phyloP scores from a whole-genome alignment of 2,797 vertebrate species.

The Cirrhinus molitorella region DNA sequence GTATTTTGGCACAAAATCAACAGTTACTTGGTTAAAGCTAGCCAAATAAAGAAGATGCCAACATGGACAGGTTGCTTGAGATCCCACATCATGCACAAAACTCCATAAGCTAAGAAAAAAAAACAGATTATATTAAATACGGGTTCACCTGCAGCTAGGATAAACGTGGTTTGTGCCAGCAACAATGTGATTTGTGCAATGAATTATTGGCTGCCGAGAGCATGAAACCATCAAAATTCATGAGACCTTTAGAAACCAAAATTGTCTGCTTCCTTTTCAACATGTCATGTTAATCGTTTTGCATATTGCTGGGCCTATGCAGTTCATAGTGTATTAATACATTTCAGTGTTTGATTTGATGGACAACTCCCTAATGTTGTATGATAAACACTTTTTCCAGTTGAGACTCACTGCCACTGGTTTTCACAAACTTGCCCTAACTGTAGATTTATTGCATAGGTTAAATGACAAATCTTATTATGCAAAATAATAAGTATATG shows the following conservation, averaged over 20 bases:
- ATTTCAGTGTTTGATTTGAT: not conserved
- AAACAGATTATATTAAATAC: not conserved
- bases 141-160: not conserved
- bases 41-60: constrained; percentile 25
- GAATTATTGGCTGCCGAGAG: not conserved
- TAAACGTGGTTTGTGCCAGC: constrained; percentile 17
- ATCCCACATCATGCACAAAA: constrained; percentile 14
- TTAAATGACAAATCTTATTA: constrained; percentile 3
- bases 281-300: constrained; percentile 9
- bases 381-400: not conserved
- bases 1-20: constrained; percentile 1
- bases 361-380: not conserved
- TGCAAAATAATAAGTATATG: not conserved
- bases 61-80: constrained; percentile 16
- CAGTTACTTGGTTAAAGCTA: constrained; percentile 3
- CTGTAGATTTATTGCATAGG: constrained; percentile 23
- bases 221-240: constrained; percentile 28
- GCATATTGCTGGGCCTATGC: not conserved
- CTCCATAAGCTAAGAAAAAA: not conserved
- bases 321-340: not conserved
- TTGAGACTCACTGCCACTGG: not conserved
- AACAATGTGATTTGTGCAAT: constrained; percentile 19
- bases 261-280: constrained; percentile 4
- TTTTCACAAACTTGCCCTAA: not conserved
- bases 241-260: constrained; percentile 30